phyloP scores from a whole-genome alignment of 2,113 vertebrate genomes.

The Arenaria interpres region DNA sequence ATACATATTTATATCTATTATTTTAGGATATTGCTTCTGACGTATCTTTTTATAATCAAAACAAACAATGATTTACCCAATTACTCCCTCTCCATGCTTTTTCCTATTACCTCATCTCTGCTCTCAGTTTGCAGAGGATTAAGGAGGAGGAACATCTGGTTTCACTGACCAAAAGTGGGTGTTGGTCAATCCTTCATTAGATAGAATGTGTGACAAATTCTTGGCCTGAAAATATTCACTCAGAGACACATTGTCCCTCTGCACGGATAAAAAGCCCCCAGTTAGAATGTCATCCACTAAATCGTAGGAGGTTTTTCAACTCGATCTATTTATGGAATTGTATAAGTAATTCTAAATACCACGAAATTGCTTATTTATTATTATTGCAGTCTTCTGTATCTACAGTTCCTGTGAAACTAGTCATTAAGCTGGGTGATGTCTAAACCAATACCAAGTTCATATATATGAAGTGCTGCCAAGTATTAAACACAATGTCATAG shows the following conservation, averaged over 20 bases:
- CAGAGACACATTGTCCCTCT: neutral
- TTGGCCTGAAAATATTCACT: slow-evolving; percentile 8
- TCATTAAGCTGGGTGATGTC: neutral
- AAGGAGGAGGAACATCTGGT: slow-evolving; percentile 27
- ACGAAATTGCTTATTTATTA: neutral
- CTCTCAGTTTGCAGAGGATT: neutral
- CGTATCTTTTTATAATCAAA: neutral
- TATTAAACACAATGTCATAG: neutral
- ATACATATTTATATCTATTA: neutral
- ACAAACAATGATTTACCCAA: neutral
- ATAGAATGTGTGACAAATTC: slow-evolving; percentile 37
- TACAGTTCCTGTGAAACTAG: neutral
- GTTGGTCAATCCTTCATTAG: neutral
- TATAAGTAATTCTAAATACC: neutral
- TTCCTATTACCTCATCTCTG: slow-evolving; percentile 28
- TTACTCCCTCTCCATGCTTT: neutral
- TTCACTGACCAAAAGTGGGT: slow-evolving; percentile 28
- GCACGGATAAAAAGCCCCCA: neutral
- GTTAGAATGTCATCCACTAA: neutral
- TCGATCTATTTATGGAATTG: neutral
- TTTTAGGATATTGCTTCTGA: neutral
- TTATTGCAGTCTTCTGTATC: neutral
- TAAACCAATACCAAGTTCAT: neutral
- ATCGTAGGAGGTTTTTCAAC: neutral
- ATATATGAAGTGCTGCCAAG: neutral